Base-by-base conservation (phyloP, 2,797 vertebrate genomes). In the Zenarchopterus dispar region DNA sequence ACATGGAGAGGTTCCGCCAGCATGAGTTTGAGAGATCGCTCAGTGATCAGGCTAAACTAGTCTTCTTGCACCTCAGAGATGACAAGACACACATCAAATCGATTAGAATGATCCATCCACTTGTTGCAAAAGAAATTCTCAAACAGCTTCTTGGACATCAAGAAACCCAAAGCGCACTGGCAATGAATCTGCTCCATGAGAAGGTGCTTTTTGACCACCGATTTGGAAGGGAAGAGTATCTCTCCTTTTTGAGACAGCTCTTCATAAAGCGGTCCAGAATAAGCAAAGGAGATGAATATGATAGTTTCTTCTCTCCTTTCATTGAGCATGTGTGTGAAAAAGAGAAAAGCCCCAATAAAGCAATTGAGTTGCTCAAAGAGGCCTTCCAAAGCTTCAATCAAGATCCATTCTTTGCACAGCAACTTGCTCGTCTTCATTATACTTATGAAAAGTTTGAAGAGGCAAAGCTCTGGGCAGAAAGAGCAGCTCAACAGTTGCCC, bases 81-180 rank as follows among this genome's bases (percentile, higher is more conserved):
- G 91, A 91, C 0, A 93, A 85, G 47, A 93, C 93, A 0, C 71
- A 92, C 1, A 94, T 96, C 66, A 33, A 83, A 31, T 93, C 89
- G 4, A 70, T 96, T 77, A 92, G 77, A 74, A 95, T 96, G 70
- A 94, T 95, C 76, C 94, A 96, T 72, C 91, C 91, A 22, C 73
- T 94, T 2, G 90, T 96, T 73, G 95, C 94, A 62, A 89, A 93
- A 59, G 94, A 95, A 91, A 93, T 96, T 60, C 86, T 96, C 5
- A 57, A 85, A 0, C 95, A 96, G 57, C 92, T 96, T 69, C 67
- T 92, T 60, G 79, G 24, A 1, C 65, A 58, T 0, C 60, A 84
- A 50, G 77, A 90, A 57, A 91, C 87, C 8, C 93, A 93, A 50
- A 94, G 93, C 64, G 68, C 88, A 24, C 84, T 95, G 56, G 95